phyloP scores from a whole-genome alignment of 2,888 invertebrate species.

The Parasteatoda lunata region DNA sequence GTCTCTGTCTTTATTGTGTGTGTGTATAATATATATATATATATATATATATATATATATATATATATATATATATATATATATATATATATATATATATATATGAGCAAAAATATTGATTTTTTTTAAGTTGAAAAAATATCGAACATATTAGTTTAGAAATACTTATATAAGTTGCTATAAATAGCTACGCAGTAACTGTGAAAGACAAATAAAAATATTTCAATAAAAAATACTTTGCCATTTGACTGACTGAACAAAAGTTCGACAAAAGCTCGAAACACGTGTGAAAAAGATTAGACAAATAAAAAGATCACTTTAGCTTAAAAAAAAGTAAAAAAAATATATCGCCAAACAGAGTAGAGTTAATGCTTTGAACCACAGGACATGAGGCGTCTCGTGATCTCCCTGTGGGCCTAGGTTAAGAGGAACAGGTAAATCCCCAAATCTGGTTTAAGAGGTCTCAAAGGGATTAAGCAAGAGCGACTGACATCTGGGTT shows the following conservation, averaged over 20 bases:
- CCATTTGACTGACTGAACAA: background rate
- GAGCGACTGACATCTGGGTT: constrained; percentile 60
- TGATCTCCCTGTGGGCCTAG: constrained; percentile 56
- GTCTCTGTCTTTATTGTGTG: too few relatives aligned
- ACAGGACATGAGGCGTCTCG: constrained; percentile 56
- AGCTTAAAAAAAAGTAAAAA: constrained; percentile 8
- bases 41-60: too few relatives aligned
- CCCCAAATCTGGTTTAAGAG: constrained; percentile 69
- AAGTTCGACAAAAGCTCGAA: constrained; percentile 29
- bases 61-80: too few relatives aligned
- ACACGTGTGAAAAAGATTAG: constrained; percentile 59
- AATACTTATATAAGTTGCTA: too few relatives aligned
- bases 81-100: too few relatives aligned
- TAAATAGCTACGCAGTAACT: too few relatives aligned
- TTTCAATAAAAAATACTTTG: too few relatives aligned
- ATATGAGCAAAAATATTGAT: too few relatives aligned
- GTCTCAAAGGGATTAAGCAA: constrained; percentile 66
- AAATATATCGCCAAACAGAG: constrained; percentile 36
- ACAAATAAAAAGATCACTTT: constrained; percentile 57
- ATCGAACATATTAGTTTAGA: too few relatives aligned
- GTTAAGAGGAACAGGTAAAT: constrained; percentile 68
- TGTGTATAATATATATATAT: too few relatives aligned
- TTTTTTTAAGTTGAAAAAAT: too few relatives aligned
- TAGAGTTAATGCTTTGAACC: constrained; percentile 38
- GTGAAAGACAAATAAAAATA: too few relatives aligned